These are phyloP conservation scores for Campylorhamphus procurvoides DNA, from an alignment of 2,113 vertebrate genomes.

Conservation along the genomic window DNA sequence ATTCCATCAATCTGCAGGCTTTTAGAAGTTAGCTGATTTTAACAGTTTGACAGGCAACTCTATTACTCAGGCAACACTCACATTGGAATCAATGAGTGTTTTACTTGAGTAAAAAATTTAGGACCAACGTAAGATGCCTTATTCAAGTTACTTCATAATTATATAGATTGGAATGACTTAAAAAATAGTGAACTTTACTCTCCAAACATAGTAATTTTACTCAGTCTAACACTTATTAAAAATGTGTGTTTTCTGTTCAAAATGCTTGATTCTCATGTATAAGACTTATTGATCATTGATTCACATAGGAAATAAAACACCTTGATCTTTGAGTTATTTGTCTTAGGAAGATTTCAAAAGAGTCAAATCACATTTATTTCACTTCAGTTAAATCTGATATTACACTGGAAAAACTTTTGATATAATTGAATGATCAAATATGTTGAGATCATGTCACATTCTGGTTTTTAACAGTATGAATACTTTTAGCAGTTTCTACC, in stretches of 20 bases:
- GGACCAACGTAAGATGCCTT: constrained; percentile 41
- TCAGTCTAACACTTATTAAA: neutral
- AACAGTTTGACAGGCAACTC: constrained; percentile 43
- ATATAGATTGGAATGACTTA: neutral
- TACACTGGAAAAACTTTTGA: neutral
- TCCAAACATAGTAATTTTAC: constrained; percentile 13
- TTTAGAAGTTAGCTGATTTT: constrained; percentile 42
- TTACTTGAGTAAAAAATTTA: constrained; percentile 41
- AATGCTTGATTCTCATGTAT: neutral
- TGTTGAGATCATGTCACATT: constrained; percentile 18
- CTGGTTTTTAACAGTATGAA: neutral
- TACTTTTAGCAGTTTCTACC: constrained; percentile 33
- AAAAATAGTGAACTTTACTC: constrained; percentile 35
- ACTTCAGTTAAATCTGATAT: neutral
- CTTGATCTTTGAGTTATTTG: constrained; percentile 43
- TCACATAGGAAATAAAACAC: constrained; percentile 60
- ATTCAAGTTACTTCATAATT: constrained; percentile 55
- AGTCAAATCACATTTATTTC: constrained; percentile 13
- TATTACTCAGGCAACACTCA: constrained; percentile 59
- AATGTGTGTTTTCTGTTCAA: constrained; percentile 4
- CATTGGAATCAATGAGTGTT: constrained; percentile 4
- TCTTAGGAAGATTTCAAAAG: constrained; percentile 39
- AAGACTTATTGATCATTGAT: constrained; percentile 27
- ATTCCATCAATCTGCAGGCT: constrained; percentile 15
- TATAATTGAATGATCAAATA: constrained; percentile 32